These are phyloP conservation scores for Rutilus rutilus DNA, from an alignment of 2,113 vertebrate species.

Conservation along the genomic window DNA sequence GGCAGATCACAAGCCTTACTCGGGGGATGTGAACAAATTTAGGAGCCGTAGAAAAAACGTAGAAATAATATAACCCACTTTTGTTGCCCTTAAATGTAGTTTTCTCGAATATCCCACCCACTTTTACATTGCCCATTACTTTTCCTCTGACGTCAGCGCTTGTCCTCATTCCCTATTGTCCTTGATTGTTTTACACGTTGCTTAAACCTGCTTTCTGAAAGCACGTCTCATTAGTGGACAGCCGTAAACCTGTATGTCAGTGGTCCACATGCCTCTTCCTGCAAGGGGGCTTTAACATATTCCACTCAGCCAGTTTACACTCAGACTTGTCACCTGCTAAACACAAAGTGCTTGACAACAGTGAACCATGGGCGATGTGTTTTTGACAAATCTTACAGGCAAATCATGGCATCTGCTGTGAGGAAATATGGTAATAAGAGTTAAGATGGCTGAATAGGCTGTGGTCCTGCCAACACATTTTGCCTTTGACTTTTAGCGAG, in stretches of 20 bases:
- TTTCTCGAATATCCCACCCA: constrained; percentile 12
- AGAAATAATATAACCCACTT: constrained; percentile 38
- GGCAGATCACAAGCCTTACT: constrained; percentile 53
- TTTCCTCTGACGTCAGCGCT: constrained; percentile 18
- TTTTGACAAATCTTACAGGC: constrained; percentile 55
- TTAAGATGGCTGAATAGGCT: constrained; percentile 56
- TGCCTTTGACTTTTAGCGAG: constrained; percentile 45
- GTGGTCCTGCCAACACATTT: constrained; percentile 27
- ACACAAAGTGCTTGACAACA: constrained; percentile 30
- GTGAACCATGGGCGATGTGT: constrained; percentile 43
- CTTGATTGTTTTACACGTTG: not conserved
- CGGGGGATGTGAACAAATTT: constrained; percentile 52
- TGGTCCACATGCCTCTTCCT: constrained; percentile 43
- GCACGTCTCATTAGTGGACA: constrained; percentile 28
- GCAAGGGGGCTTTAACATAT: constrained; percentile 25
- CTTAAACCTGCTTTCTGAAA: constrained; percentile 41
- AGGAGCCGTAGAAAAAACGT: constrained; percentile 51
- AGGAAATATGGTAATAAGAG: constrained; percentile 53
- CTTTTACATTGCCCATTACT: not conserved
- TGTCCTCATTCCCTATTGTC: not conserved
- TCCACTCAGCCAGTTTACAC: constrained; percentile 47
- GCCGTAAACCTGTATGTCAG: constrained; percentile 52
- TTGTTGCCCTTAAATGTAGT: constrained; percentile 42
- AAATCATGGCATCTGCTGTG: constrained; percentile 56
- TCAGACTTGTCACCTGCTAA: constrained; percentile 58